Conservation (phyloP, 1,140 invertebrate species). For the Neomicropteryx cornuta region DNA sequence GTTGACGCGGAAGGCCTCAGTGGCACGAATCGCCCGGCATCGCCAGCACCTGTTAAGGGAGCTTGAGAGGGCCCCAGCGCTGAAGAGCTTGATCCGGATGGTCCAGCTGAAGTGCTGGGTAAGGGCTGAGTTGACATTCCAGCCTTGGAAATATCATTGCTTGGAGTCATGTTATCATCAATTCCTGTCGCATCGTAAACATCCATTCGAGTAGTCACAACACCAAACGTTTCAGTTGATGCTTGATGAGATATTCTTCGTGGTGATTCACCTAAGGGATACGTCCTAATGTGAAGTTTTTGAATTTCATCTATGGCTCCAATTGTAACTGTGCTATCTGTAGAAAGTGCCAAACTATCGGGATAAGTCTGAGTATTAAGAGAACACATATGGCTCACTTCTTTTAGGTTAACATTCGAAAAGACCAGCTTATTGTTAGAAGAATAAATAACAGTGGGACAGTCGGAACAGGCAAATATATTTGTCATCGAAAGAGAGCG, state of each 20-base stretch:
- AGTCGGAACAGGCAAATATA: conserved; percentile 97
- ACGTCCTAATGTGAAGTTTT: conserved; percentile 92
- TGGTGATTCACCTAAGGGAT: conserved; percentile 88
- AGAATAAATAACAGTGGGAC: conserved; percentile 97
- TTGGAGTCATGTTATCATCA: too few species aligned
- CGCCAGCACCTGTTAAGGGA: conserved; percentile 51
- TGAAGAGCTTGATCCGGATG: too few species aligned
- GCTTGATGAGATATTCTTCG: conserved; percentile 93
- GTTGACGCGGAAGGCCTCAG: conserved; percentile 27
- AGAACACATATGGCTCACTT: conserved; percentile 98
- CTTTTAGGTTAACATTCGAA: conserved; percentile 97
- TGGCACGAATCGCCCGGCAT: conserved; percentile 66
- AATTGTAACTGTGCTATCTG: conserved; percentile 87
- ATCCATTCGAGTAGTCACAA: conserved; percentile 84
- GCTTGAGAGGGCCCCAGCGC: too few species aligned
- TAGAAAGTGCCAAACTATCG: conserved; percentile 89
- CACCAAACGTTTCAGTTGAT: conserved; percentile 85
- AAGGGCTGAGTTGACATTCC: too few species aligned
- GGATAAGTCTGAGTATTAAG: conserved; percentile 90
- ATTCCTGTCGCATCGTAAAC: conserved; percentile 63
- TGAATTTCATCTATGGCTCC: conserved; percentile 99
- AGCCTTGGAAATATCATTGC: too few species aligned
- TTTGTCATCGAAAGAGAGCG: conserved; percentile 86
- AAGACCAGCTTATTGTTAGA: conserved; percentile 98
- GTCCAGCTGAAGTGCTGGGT: too few species aligned